Percentiles rank a stretch among this genome's conserved stretches.
Conservation (phyloP, 2,888 invertebrate genomes). For the Cerastoderma edule region DNA sequence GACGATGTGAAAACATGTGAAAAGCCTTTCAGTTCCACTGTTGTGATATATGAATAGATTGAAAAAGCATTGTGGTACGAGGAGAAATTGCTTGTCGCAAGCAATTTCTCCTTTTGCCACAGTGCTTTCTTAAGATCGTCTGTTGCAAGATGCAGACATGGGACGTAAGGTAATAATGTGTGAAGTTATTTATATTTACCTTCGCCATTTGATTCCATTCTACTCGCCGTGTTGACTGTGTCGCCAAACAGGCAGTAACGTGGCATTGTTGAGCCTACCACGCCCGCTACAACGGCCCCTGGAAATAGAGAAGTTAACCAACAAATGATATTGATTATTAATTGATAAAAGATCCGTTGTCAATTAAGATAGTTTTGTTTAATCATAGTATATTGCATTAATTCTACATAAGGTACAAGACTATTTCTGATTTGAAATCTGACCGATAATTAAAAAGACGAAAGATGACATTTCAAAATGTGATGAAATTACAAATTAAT, state of each 20-base stretch:
- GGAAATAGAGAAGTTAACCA: neutral
- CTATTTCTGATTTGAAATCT: too few species aligned
- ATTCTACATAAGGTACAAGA: too few species aligned
- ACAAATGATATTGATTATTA: neutral
- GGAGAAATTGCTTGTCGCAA: too few species aligned
- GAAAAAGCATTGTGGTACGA: too few species aligned
- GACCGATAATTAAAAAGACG: too few species aligned
- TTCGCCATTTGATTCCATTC: slow-evolving; percentile 61
- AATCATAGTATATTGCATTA: neutral
- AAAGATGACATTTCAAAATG: too few species aligned
- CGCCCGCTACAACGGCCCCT: slow-evolving; percentile 62
- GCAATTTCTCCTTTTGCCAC: too few species aligned
- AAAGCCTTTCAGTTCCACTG: too few species aligned
- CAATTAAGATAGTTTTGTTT: neutral
- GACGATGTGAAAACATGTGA: too few species aligned
- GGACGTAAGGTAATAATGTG: neutral
- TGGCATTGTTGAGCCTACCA: slow-evolving; percentile 62
- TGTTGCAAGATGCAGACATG: neutral
- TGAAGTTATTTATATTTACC: slow-evolving; percentile 22
- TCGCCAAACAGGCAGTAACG: slow-evolving; percentile 64
- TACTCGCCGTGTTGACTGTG: slow-evolving; percentile 59
- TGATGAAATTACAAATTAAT: too few species aligned
- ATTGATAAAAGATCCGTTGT: neutral
- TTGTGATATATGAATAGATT: too few species aligned
- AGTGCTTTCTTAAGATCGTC: too few species aligned